A percentile compares a stretch with the other conserved stretches of the same genome.
Conservation (phyloP, 2,888 invertebrate genomes). For the Hydroisotoma schaefferi region DNA sequence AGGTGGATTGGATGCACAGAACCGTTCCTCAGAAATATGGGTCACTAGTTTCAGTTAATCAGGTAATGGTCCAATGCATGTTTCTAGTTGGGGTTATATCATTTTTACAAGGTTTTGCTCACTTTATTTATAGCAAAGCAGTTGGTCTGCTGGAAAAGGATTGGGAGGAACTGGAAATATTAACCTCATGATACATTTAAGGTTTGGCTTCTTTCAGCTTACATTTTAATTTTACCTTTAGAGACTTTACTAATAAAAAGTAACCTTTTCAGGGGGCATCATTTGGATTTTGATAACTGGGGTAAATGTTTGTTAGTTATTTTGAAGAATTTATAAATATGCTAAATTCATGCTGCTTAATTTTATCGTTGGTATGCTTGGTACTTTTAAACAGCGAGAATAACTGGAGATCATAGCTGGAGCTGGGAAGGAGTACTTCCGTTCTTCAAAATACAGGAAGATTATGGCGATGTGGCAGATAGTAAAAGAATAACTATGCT, state of each 20-base stretch:
- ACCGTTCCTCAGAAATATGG: slow-evolving; percentile 38
- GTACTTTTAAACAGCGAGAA: too few relatives aligned
- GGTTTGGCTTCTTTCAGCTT: too few relatives aligned
- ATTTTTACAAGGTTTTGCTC: too few relatives aligned
- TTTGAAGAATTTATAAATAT: not conserved
- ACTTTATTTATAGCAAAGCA: slow-evolving; percentile 18
- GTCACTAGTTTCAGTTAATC: slow-evolving; percentile 26
- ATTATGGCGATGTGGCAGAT: slow-evolving; percentile 17
- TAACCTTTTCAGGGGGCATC: slow-evolving; percentile 7
- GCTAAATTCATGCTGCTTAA: not conserved
- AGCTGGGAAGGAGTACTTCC: slow-evolving; percentile 28
- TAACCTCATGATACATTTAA: slow-evolving; percentile 21
- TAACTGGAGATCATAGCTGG: slow-evolving; percentile 27
- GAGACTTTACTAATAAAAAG: too few relatives aligned
- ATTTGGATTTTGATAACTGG: slow-evolving; percentile 4
- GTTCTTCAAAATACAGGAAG: slow-evolving; percentile 32
- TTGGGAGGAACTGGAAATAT: slow-evolving; percentile 38
- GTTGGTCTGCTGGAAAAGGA: slow-evolving; percentile 31
- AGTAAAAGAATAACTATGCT: not conserved
- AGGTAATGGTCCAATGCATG: slow-evolving; percentile 16
- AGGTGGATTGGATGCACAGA: slow-evolving; percentile 30
- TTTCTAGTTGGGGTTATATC: too few relatives aligned
- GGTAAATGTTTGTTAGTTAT: too few relatives aligned
- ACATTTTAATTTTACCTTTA: too few relatives aligned
- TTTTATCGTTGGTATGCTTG: slow-evolving; percentile 24